Evolutionary conservation across 2,797 vertebrate species (phyloP).

Genomic region (Fundulus diaphanus): DNA sequence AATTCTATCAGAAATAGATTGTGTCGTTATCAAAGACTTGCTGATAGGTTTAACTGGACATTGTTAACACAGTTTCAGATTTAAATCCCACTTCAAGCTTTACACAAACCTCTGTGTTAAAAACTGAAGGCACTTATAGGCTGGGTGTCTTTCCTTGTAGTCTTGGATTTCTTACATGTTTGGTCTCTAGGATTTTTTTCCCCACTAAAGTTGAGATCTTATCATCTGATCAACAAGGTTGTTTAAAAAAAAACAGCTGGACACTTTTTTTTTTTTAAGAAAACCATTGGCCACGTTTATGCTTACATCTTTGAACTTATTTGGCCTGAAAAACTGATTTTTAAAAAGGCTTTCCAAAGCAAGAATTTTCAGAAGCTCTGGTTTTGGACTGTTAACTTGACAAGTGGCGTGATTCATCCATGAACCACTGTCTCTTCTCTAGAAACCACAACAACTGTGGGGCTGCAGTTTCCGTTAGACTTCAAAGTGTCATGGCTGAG

Average conservation of each 20-base stretch:
- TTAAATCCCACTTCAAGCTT: not conserved
- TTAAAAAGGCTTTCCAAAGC: not conserved
- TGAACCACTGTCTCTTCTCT: not conserved
- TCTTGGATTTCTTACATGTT: not conserved
- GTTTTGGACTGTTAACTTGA: not conserved
- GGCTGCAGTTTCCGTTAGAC: not conserved
- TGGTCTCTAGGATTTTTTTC: not conserved
- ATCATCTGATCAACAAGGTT: not conserved
- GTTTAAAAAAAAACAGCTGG: not conserved
- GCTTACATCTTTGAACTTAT: not conserved
- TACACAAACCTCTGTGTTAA: not conserved
- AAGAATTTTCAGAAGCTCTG: not conserved
- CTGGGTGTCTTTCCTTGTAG: not conserved
- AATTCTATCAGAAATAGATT: not conserved
- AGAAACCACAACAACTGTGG: not conserved
- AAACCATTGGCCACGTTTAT: not conserved
- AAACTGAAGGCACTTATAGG: not conserved
- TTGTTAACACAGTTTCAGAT: not conserved
- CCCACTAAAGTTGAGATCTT: not conserved
- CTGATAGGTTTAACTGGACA: constrained; percentile 5
- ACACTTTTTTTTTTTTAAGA: not conserved
- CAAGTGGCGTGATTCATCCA: not conserved
- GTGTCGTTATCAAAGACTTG: not conserved
- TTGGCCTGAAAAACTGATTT: not conserved
- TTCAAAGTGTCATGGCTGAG: not conserved